Conservation (phyloP, 2,797 vertebrate species). For the Pogoniulus pusillus region DNA sequence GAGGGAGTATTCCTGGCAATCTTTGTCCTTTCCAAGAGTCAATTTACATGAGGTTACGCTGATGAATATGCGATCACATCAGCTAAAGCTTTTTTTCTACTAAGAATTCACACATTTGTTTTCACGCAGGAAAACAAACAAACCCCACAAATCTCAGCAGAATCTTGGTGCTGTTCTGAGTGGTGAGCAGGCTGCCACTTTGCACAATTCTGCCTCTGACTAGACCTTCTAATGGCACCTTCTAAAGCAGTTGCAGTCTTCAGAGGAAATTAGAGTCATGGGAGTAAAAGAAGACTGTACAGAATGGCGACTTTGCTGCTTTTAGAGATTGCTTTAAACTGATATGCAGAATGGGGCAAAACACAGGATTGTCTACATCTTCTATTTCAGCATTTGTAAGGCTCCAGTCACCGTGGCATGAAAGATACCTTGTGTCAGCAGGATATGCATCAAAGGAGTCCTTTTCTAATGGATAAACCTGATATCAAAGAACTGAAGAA, state of each 20-base stretch:
- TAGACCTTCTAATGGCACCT: not conserved
- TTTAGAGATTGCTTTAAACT: slow-evolving; percentile 52
- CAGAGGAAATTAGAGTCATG: not conserved
- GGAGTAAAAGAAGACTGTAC: not conserved
- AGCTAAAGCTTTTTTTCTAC: not conserved
- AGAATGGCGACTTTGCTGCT: not conserved
- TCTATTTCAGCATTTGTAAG: slow-evolving; percentile 9
- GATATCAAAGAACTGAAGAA: slow-evolving; percentile 76
- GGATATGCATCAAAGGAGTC: slow-evolving; percentile 66
- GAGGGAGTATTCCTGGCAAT: not conserved
- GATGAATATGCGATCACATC: not conserved
- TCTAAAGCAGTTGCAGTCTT: not conserved
- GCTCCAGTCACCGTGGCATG: slow-evolving; percentile 56
- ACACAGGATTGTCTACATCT: slow-evolving; percentile 15
- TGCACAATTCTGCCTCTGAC: not conserved
- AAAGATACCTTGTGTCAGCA: slow-evolving; percentile 62
- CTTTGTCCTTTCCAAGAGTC: slow-evolving; percentile 1
- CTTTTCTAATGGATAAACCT: slow-evolving; percentile 73
- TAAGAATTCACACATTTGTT: not conserved
- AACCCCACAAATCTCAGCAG: not conserved
- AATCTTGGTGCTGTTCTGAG: not conserved
- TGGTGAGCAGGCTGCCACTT: not conserved
- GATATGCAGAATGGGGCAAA: slow-evolving; percentile 42
- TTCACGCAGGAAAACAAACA: not conserved
- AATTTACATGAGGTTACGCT: slow-evolving; percentile 10